Evolutionary conservation across 2,888 invertebrate genomes (phyloP).

Genomic region (Argynnis bischoffii): DNA sequence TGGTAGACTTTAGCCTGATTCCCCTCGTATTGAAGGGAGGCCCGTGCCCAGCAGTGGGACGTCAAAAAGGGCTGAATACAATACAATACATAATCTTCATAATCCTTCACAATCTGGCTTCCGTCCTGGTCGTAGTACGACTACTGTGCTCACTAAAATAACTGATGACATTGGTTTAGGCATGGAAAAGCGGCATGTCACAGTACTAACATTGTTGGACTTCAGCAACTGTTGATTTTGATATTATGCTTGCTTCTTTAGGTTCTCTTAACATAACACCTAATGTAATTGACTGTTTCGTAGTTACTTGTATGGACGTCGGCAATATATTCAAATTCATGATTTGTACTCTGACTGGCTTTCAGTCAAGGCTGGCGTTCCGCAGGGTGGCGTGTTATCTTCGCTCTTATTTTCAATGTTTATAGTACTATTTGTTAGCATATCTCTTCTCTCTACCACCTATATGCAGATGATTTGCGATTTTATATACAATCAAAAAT

Average conservation of each 20-base stretch:
- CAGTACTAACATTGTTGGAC: constrained; percentile 18
- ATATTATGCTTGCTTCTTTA: constrained; percentile 4
- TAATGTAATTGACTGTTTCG: constrained; percentile 7
- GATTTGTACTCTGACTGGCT: too few relatives aligned
- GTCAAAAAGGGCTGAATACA: too few relatives aligned
- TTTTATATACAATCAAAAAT: too few relatives aligned
- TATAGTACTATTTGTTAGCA: too few relatives aligned
- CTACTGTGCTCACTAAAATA: constrained; percentile 18
- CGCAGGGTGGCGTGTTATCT: too few relatives aligned
- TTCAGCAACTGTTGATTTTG: constrained; percentile 15
- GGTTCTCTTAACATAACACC: constrained; percentile 9
- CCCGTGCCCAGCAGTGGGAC: too few relatives aligned
- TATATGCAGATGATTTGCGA: too few relatives aligned
- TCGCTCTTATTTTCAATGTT: too few relatives aligned
- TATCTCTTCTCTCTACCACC: too few relatives aligned
- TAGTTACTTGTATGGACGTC: constrained; percentile 9
- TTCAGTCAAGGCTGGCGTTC: too few relatives aligned
- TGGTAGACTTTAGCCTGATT: too few relatives aligned
- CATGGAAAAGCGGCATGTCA: constrained; percentile 10
- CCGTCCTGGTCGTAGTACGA: constrained; percentile 19
- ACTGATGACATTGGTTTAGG: constrained; percentile 19
- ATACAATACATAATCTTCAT: not conserved
- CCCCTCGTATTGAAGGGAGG: too few relatives aligned
- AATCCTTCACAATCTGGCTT: constrained; percentile 24
- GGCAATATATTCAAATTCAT: not conserved